Conservation (phyloP, 2,888 invertebrate species). For the Elgonia sp. region DNA sequence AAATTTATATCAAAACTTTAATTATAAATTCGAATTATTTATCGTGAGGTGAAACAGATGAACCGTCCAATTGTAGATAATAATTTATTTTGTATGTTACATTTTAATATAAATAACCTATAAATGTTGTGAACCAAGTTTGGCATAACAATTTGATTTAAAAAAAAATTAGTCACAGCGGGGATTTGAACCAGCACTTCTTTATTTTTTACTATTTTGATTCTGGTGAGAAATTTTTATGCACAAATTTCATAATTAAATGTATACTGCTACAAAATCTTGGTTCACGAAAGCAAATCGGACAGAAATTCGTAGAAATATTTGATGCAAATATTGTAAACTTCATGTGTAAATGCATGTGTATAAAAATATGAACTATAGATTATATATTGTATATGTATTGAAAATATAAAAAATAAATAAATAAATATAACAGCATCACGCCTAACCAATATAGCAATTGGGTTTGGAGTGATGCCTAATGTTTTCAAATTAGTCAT, state of each 20-base stretch:
- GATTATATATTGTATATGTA: slow-evolving; percentile 66
- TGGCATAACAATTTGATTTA: neutral
- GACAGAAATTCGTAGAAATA: neutral
- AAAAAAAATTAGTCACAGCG: slow-evolving; percentile 31
- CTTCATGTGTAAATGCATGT: slow-evolving; percentile 60
- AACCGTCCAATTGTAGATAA: slow-evolving; percentile 48
- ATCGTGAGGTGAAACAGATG: neutral
- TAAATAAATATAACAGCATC: no score
- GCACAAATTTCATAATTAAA: slow-evolving; percentile 22
- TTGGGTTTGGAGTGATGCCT: no score
- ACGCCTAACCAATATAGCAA: no score
- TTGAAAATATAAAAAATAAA: no score
- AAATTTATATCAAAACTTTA: slow-evolving; percentile 26
- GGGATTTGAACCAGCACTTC: slow-evolving; percentile 39
- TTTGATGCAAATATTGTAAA: slow-evolving; percentile 33
- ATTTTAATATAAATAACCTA: slow-evolving; percentile 4
- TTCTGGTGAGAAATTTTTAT: neutral
- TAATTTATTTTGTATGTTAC: slow-evolving; percentile 47
- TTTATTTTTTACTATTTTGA: slow-evolving; percentile 2
- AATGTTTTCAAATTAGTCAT: no score
- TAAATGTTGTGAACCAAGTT: slow-evolving; percentile 30
- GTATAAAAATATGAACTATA: slow-evolving; percentile 51
- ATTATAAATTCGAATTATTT: slow-evolving; percentile 38
- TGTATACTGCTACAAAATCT: no score
- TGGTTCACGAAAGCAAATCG: slow-evolving; percentile 12